These are phyloP conservation scores for Drepana arcuata DNA, from an alignment of 1,140 invertebrate genomes.

Conservation along the genomic window DNA sequence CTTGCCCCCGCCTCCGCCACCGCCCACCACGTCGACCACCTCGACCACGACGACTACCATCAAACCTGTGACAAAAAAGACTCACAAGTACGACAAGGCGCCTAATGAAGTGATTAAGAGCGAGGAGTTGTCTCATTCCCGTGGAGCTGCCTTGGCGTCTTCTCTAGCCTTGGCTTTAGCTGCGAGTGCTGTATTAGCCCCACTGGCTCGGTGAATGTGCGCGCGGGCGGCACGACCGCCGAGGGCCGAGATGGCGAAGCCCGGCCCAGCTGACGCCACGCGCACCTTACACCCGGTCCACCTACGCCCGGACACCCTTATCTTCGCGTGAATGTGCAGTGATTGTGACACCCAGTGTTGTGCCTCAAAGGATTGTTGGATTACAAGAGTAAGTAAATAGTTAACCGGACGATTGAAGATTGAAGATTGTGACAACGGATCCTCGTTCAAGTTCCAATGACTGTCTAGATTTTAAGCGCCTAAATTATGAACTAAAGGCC, in stretches of 20 bases:
- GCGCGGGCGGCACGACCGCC: conserved; percentile 45
- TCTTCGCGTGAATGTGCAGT: conserved; percentile 53
- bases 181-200: conserved; percentile 50
- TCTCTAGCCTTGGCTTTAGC: conserved; percentile 55
- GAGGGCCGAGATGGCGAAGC: conserved; percentile 54
- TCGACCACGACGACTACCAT: conserved; percentile 53
- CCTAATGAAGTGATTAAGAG: conserved; percentile 94
- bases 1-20: conserved; percentile 69
- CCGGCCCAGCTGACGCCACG: conserved; percentile 44
- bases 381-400: too few relatives aligned
- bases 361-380: conserved; percentile 17
- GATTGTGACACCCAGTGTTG: conserved; percentile 26
- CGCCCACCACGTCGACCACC: conserved; percentile 61
- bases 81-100: conserved; percentile 86
- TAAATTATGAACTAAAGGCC: too few relatives aligned
- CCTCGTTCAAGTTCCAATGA: conserved; percentile 6
- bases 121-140: conserved; percentile 86
- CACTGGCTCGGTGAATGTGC: conserved; percentile 68
- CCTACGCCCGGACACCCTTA: conserved; percentile 53
- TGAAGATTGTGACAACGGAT: conserved; percentile 41
- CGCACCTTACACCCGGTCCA: conserved; percentile 55
- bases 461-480: too few relatives aligned
- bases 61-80: conserved; percentile 73
- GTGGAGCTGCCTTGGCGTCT: conserved; percentile 52
- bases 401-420: too few relatives aligned